phyloP scores from a whole-genome alignment of 2,888 invertebrate species.

The Endomychus coccineus region DNA sequence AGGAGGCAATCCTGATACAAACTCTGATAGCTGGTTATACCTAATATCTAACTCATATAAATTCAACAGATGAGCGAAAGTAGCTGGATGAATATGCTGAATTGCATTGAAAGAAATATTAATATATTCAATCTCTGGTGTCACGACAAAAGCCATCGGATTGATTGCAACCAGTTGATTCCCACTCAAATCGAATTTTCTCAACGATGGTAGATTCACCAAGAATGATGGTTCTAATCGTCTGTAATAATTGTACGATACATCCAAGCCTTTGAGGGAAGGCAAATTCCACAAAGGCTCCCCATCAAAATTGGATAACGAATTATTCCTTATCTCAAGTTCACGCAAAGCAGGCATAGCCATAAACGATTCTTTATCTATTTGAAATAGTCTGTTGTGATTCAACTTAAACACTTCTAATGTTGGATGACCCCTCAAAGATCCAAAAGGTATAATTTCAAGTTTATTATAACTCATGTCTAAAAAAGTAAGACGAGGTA shows the following conservation, averaged over 20 bases:
- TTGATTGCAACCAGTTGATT: conserved; percentile 66
- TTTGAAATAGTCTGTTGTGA: conserved; percentile 64
- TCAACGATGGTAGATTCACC: conserved; percentile 64
- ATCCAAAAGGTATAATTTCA: conserved; percentile 69
- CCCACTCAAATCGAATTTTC: conserved; percentile 68
- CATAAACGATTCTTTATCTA: conserved; percentile 73
- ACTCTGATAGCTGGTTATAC: conserved; percentile 62
- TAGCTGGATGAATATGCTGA: conserved; percentile 63
- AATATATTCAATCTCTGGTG: conserved; percentile 66
- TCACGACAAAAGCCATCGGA: conserved; percentile 64
- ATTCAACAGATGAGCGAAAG: conserved; percentile 65
- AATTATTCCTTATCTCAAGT: conserved; percentile 75
- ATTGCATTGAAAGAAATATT: conserved; percentile 74
- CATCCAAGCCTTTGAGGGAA: conserved; percentile 73
- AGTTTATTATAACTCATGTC: conserved; percentile 74
- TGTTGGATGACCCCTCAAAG: conserved; percentile 70
- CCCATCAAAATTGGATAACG: conserved; percentile 63
- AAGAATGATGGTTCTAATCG: conserved; percentile 65
- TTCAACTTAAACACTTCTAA: conserved; percentile 75
- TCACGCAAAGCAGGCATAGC: conserved; percentile 79
- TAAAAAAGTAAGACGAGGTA: conserved; percentile 69
- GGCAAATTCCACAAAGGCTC: conserved; percentile 81
- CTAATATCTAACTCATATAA: conserved; percentile 75
- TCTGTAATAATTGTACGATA: conserved; percentile 67
- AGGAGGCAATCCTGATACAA: conserved; percentile 70